These are phyloP conservation scores for Megaptera novaeangliae DNA, from an alignment of 2,113 vertebrate species.

Conservation along the genomic window DNA sequence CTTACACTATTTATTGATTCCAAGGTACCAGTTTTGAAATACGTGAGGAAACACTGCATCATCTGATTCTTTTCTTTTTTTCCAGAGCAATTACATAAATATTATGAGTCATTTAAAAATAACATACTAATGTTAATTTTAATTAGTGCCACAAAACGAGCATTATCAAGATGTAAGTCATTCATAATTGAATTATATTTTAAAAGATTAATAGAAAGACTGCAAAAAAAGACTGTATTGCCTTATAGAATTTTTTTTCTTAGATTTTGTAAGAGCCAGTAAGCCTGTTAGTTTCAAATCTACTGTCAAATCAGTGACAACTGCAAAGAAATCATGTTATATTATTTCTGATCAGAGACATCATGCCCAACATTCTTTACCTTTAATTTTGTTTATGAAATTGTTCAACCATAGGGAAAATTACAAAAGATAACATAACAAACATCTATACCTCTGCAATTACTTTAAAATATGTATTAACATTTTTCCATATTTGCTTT, in stretches of 20 bases:
- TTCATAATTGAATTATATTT: not conserved
- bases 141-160: not conserved
- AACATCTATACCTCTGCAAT: not conserved
- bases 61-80: not conserved
- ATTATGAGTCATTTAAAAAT: not conserved
- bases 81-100: not conserved
- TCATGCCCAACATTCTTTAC: not conserved
- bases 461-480: not conserved
- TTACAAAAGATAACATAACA: not conserved
- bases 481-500: not conserved
- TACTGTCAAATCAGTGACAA: not conserved
- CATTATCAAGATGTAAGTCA: not conserved
- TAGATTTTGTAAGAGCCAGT: not conserved
- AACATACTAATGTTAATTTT: not conserved
- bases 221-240: not conserved
- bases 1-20: not conserved
- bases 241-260: not conserved
- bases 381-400: not conserved
- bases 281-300: not conserved
- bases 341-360: not conserved
- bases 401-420: not conserved
- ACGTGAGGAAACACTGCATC: not conserved
- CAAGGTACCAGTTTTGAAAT: not conserved
- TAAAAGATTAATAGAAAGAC: not conserved
- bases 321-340: not conserved